Evolutionary conservation across 2,797 vertebrate species (phyloP).

Genomic region (Pelodytes ibericus): DNA sequence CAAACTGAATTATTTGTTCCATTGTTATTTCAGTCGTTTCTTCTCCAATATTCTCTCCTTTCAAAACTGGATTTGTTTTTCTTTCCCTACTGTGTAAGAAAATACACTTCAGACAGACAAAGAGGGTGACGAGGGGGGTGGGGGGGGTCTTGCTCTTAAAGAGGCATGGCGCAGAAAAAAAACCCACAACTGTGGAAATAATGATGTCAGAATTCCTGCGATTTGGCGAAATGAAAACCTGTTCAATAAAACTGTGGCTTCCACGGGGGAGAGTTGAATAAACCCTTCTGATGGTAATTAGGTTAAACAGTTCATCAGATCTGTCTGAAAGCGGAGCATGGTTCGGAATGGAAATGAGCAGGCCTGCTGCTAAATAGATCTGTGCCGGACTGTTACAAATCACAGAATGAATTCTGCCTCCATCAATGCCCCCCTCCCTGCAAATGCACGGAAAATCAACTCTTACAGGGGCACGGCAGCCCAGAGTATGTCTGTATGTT

Average conservation of each 20-base stretch:
- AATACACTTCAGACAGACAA: not conserved
- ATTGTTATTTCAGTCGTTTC: too few relatives aligned
- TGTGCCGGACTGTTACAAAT: not conserved
- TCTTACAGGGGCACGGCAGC: too few relatives aligned
- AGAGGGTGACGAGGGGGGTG: too few relatives aligned
- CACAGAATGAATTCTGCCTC: constrained; percentile 47
- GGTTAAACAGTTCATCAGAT: constrained; percentile 56
- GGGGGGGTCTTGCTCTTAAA: not conserved
- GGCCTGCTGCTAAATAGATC: constrained; percentile 7
- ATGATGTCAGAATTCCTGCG: constrained; percentile 45
- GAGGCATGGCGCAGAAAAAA: not conserved
- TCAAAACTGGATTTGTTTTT: not conserved
- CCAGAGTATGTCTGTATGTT: too few relatives aligned
- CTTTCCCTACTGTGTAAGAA: not conserved
- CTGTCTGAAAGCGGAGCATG: constrained; percentile 38
- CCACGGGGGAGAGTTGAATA: constrained; percentile 45
- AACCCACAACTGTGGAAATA: not conserved
- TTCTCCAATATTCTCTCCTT: not conserved
- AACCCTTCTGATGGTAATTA: constrained; percentile 51
- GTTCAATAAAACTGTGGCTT: constrained; percentile 51
- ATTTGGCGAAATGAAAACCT: constrained; percentile 40
- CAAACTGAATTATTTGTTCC: too few relatives aligned
- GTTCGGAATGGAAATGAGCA: constrained; percentile 57
- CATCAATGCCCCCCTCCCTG: not conserved
- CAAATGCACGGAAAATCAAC: constrained; percentile 24